Conservation (phyloP, 2,888 invertebrate genomes). For the Allolobophora icterica region DNA sequence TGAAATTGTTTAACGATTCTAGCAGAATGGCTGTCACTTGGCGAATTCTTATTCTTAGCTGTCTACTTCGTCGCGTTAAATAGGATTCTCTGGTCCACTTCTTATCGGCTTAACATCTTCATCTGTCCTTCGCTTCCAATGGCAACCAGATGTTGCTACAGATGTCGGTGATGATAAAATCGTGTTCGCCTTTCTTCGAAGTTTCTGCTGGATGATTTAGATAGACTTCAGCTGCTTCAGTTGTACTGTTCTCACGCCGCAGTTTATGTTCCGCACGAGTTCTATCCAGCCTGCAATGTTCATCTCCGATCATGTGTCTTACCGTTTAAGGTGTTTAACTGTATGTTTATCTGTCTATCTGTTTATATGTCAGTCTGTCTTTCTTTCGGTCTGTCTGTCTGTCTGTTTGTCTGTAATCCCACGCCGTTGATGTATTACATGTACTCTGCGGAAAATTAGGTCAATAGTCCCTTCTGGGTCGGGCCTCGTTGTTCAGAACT, state of each 20-base stretch:
- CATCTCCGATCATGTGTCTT: neutral
- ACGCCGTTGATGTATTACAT: no score
- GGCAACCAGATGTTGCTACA: neutral
- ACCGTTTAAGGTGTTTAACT: neutral
- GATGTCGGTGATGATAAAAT: neutral
- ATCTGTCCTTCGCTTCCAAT: neutral
- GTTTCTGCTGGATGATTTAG: neutral
- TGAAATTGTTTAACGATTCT: neutral
- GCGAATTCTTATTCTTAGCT: neutral
- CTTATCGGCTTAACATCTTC: neutral
- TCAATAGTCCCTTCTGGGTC: no score
- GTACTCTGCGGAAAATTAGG: no score
- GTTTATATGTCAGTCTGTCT: no score
- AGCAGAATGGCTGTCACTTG: neutral
- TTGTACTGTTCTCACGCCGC: neutral
- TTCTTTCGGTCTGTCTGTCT: no score
- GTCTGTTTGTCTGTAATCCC: no score
- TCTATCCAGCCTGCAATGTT: neutral
- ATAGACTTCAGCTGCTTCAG: neutral
- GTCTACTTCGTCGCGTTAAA: neutral
- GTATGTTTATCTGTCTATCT: no score
- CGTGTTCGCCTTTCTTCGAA: neutral
- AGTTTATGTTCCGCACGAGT: neutral
- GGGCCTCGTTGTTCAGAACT: no score
- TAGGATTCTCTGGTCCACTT: neutral